Percentiles rank a stretch among this genome's conserved stretches.
phyloP scores from a whole-genome alignment of 2,888 invertebrate genomes.

The Macrosoma leucophasiata region DNA sequence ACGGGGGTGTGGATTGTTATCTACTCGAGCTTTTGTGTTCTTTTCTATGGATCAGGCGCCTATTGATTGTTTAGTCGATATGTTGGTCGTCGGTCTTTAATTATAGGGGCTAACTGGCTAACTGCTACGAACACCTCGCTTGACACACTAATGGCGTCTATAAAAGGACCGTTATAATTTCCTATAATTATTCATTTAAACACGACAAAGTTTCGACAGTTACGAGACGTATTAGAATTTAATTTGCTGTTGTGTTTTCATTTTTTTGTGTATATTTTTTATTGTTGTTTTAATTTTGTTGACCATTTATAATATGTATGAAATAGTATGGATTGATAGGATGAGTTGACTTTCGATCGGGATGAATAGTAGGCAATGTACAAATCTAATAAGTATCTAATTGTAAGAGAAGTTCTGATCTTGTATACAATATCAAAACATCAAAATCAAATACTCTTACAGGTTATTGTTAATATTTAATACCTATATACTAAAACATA shows the following conservation, averaged over 20 bases:
- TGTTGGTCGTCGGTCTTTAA: conserved; percentile 58
- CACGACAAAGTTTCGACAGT: conserved; percentile 51
- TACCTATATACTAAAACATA: no score
- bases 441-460: no score
- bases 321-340: no score
- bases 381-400: no score
- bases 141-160: conserved; percentile 62
- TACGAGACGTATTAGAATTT: conserved; percentile 44
- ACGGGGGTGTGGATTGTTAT: conserved; percentile 57
- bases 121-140: conserved; percentile 63
- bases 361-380: no score
- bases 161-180: conserved; percentile 52
- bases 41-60: conserved; percentile 60
- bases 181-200: conserved; percentile 63
- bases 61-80: conserved; percentile 73
- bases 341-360: no score
- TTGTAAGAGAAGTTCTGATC: no score
- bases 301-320: no score
- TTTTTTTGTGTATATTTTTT: conserved; percentile 16
- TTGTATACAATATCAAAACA: no score
- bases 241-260: conserved; percentile 33
- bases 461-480: no score
- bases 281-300: no score
- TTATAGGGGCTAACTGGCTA: conserved; percentile 65
- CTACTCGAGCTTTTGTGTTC: conserved; percentile 72